Base-by-base conservation (phyloP, 92 coral and sea anemone species). In the Pocillopora meandrina region DNA sequence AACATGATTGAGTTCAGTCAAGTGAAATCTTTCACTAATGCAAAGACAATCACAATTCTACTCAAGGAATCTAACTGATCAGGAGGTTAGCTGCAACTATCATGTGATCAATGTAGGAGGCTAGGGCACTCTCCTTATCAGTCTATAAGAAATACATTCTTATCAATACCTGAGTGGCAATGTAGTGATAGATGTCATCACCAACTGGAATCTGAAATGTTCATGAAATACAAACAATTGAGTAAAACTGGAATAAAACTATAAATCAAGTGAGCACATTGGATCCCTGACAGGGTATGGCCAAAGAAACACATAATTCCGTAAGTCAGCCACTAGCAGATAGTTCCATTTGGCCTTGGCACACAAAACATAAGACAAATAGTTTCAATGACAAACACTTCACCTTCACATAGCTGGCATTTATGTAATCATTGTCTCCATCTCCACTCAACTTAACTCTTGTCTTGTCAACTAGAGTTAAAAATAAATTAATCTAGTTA, bases 381-480 rank as follows among this genome's bases (percentile, higher is more conserved):
- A 36, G 61, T 16, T 10, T 19, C 20, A 79, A 33, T 20, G 47
- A 64, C 10, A 68, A 34, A 68, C n/a, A 70, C 18, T 34, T 55
- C 61, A 90, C 93, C 75, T 93, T 82, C 16, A 96, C 76, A 52
- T 96, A 94, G 84, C 87, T 96, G 20, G 98, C 98, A 83, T 96
- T 96, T 71, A 96, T 96, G 92, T 96, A 96, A 78, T 92, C 96
- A 47, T 72, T 79, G 67, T 90, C 86, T 10, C 86, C 98, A 3
- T 81, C 86, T 64, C 93, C 91, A 62, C 85, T 71, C 7, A 96
- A 93, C 71, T 72, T 80, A 10, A 96, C 98, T 20, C 98, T 84
- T 61, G 98, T 95, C 77, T 89, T 66, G n/a, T 95, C 95, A 76
- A 87, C 98, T 95, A 80, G 10, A 85, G 77, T 4, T 42, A 56